phyloP scores from a whole-genome alignment of 2,888 invertebrate species.

The Seira ritae region DNA sequence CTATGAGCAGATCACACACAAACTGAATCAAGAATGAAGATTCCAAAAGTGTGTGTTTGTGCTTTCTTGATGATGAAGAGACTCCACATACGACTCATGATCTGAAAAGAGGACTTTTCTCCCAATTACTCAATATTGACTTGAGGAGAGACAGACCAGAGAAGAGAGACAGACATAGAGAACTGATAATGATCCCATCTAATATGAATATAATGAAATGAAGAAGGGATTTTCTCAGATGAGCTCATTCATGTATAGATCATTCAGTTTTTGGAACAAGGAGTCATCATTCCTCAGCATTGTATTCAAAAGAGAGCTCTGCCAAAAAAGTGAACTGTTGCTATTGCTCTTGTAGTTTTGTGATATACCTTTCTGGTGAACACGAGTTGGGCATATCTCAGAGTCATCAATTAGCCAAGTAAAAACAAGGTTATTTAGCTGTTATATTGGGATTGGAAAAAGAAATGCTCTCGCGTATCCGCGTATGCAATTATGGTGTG shows the following conservation, averaged over 20 bases:
- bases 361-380: not conserved
- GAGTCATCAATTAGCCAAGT: slow-evolving; percentile 1
- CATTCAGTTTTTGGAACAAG: slow-evolving; percentile 5
- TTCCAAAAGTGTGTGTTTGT: not conserved
- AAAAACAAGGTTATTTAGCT: not conserved
- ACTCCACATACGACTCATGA: not conserved
- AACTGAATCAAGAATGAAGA: too few species aligned
- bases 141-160: slow-evolving; percentile 2
- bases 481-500: not conserved
- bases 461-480: too few species aligned
- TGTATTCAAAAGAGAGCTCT: not conserved
- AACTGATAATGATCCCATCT: not conserved
- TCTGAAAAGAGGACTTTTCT: not conserved
- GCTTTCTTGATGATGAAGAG: not conserved
- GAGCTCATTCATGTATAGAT: not conserved
- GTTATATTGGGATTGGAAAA: too few species aligned
- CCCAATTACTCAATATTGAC: slow-evolving; percentile 45
- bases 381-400: not conserved
- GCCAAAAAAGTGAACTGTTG: not conserved
- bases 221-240: not conserved
- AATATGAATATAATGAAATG: not conserved
- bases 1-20: too few species aligned
- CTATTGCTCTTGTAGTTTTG: not conserved
- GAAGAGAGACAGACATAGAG: not conserved
- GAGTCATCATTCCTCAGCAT: not conserved